Conservation (phyloP, 1,140 invertebrate genomes). For the Potamilus streckersoni region DNA sequence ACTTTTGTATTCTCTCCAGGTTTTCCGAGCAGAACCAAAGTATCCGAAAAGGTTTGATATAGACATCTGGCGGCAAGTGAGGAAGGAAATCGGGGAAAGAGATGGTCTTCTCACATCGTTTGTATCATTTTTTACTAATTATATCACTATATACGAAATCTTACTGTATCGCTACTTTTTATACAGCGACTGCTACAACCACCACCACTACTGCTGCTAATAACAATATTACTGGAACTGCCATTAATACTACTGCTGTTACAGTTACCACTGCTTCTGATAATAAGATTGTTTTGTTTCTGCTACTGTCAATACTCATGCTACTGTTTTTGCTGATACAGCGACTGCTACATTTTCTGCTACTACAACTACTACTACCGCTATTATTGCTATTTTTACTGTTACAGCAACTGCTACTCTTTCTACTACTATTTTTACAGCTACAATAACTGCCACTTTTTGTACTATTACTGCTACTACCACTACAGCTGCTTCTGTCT, state of each 20-base stretch:
- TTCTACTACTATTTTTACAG: neutral
- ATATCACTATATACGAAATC: too few relatives aligned
- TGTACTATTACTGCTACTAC: neutral
- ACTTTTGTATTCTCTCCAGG: too few relatives aligned
- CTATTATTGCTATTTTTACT: neutral
- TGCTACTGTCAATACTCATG: neutral
- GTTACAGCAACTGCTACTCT: neutral
- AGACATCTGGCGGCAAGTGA: too few relatives aligned
- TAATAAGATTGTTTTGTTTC: neutral
- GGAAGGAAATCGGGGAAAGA: too few relatives aligned
- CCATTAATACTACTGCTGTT: neutral
- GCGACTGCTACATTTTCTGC: neutral
- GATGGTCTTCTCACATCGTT: too few relatives aligned
- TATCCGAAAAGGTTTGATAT: too few relatives aligned
- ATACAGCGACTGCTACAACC: neutral
- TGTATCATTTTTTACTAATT: too few relatives aligned
- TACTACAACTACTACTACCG: slow-evolving; percentile 1
- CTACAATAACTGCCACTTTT: neutral
- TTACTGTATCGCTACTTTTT: neutral
- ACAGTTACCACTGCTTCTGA: neutral
- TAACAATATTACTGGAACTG: neutral
- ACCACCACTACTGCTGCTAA: neutral
- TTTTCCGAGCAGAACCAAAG: too few relatives aligned
- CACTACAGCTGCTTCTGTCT: neutral
- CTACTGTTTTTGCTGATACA: neutral